phyloP scores from a whole-genome alignment of 2,797 vertebrate genomes.

The Huso huso region DNA sequence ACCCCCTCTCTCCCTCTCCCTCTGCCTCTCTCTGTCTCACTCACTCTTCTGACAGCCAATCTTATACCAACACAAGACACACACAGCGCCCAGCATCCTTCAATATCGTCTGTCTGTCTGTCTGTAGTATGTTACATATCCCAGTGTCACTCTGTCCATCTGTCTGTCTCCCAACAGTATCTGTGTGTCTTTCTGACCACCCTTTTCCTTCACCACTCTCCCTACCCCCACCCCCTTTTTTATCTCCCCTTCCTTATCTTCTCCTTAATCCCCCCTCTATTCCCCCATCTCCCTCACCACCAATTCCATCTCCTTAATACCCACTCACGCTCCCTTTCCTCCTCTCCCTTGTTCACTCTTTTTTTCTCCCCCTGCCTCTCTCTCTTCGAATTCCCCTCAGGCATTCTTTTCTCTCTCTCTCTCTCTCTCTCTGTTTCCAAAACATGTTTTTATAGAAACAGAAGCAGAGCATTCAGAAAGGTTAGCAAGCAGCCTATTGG shows the following conservation, averaged over 20 bases:
- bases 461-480: too few relatives aligned
- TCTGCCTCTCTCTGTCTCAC: conserved; percentile 15
- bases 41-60: too few relatives aligned
- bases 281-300: background rate
- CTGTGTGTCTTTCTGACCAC: background rate
- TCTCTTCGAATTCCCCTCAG: conserved; percentile 5
- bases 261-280: conserved; percentile 13
- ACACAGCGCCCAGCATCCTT: too few relatives aligned
- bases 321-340: background rate
- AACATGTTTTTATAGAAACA: too few relatives aligned
- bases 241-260: conserved; percentile 13
- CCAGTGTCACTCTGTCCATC: background rate
- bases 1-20: conserved; percentile 25
- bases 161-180: background rate
- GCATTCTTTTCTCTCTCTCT: conserved; percentile 9
- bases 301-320: conserved; percentile 5
- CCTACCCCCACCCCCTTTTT: background rate
- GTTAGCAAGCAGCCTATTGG: too few relatives aligned
- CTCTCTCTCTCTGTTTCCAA: too few relatives aligned
- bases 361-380: background rate
- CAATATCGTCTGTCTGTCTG: too few relatives aligned
- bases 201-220: background rate
- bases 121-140: too few relatives aligned
- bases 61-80: too few relatives aligned
- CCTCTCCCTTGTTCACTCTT: background rate